A percentile compares a stretch with the other conserved stretches of the same genome.
Conservation (phyloP, 2,113 vertebrate species). For the Indicator maculatus region DNA sequence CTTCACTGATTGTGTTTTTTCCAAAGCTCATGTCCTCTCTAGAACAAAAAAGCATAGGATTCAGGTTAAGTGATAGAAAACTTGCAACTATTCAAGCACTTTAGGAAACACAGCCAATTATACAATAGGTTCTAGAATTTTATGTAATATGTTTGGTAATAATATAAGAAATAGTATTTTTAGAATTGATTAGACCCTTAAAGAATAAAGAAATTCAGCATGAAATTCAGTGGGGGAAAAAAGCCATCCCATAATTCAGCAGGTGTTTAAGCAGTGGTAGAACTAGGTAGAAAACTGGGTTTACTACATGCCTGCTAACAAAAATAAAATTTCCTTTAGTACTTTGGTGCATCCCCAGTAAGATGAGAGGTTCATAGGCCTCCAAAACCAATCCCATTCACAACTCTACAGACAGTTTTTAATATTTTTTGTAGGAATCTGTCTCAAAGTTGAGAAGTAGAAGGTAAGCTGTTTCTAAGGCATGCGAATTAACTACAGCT, state of each 20-base stretch:
- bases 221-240: background rate
- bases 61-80: background rate
- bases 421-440: background rate
- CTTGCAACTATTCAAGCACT: background rate
- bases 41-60: background rate
- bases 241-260: background rate
- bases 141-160: background rate
- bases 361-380: background rate
- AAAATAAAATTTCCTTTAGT: background rate
- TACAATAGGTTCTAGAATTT: background rate
- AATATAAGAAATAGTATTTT: background rate
- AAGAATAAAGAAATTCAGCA: background rate
- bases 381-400: background rate
- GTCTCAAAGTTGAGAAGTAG: background rate
- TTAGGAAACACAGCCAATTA: background rate
- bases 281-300: background rate
- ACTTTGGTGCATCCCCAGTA: background rate
- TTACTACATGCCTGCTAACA: background rate
- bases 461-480: background rate
- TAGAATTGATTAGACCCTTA: background rate
- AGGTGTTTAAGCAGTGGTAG: background rate
- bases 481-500: background rate
- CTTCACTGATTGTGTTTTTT: background rate
- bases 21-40: background rate
- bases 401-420: background rate